Conservation (phyloP, 2,888 invertebrate species). For the Torymus texanus region DNA sequence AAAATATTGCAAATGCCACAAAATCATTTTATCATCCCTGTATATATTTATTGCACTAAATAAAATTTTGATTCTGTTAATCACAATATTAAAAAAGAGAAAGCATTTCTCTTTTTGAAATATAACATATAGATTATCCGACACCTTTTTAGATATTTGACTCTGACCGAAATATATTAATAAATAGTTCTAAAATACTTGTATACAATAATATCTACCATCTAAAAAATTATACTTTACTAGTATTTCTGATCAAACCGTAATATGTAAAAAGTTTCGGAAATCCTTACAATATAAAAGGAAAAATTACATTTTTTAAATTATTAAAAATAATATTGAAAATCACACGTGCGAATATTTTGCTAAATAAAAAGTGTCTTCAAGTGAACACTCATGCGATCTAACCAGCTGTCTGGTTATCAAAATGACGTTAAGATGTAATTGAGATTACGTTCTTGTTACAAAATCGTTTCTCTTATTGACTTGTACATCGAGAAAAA, state of each 20-base stretch:
- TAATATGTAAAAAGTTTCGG: no score
- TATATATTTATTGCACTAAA: no score
- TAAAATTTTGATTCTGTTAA: no score
- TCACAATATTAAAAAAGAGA: no score
- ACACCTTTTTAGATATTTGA: constrained; percentile 4
- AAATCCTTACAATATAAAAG: no score
- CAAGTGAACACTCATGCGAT: constrained; percentile 23
- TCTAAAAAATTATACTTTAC: constrained; percentile 16
- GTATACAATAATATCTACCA: constrained; percentile 29
- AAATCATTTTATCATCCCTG: not conserved
- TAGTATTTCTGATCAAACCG: no score
- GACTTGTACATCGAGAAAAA: constrained; percentile 27
- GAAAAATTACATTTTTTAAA: constrained; percentile 19
- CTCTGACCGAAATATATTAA: constrained; percentile 1
- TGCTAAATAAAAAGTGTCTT: constrained; percentile 19
- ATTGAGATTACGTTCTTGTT: constrained; percentile 33
- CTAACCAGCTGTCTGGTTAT: constrained; percentile 4
- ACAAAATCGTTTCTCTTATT: constrained; percentile 27
- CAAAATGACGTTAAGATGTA: constrained; percentile 5
- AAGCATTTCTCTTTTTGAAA: not conserved
- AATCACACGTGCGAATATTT: constrained; percentile 21
- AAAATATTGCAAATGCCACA: not conserved
- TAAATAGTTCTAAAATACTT: constrained; percentile 41
- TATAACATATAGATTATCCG: not conserved
- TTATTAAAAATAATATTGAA: constrained; percentile 39